These are phyloP conservation scores for Theretra japonica DNA, from an alignment of 2,888 invertebrate species.

Conservation along the genomic window DNA sequence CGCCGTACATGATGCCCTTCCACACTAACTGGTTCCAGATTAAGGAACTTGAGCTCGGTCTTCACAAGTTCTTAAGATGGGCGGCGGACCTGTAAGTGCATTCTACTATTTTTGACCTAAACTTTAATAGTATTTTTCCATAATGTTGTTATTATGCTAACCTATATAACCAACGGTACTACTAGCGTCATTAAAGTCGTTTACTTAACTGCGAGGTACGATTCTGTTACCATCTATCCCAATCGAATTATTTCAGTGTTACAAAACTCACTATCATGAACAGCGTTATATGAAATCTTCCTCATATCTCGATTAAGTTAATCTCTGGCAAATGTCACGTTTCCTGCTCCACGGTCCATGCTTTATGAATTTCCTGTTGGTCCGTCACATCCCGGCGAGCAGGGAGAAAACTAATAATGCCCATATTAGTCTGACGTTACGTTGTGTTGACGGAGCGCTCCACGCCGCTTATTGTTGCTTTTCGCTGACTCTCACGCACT, in stretches of 20 bases:
- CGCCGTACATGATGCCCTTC: constrained; percentile 97
- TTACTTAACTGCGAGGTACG: too few species aligned
- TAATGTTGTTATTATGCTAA: too few species aligned
- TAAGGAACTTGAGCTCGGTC: constrained; percentile 91
- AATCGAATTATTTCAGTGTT: neutral
- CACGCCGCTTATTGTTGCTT: constrained; percentile 39
- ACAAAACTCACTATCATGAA: neutral
- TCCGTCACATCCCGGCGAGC: constrained; percentile 14
- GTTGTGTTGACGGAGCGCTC: constrained; percentile 30
- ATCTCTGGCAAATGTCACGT: neutral
- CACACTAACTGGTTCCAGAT: constrained; percentile 99
- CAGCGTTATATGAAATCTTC: neutral
- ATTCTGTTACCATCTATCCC: neutral
- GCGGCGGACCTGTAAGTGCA: constrained; percentile 82
- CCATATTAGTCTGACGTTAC: constrained; percentile 28
- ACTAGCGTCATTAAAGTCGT: too few species aligned
- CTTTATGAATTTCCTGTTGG: constrained; percentile 21
- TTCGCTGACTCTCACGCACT: constrained; percentile 18
- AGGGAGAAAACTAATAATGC: constrained; percentile 35
- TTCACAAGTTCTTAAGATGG: constrained; percentile 95
- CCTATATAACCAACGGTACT: too few species aligned
- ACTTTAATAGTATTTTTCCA: too few species aligned
- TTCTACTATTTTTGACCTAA: neutral
- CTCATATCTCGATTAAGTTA: neutral
- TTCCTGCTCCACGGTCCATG: constrained; percentile 2